Conservation (phyloP, 2,888 invertebrate species). For the Leucophenga maculata region DNA sequence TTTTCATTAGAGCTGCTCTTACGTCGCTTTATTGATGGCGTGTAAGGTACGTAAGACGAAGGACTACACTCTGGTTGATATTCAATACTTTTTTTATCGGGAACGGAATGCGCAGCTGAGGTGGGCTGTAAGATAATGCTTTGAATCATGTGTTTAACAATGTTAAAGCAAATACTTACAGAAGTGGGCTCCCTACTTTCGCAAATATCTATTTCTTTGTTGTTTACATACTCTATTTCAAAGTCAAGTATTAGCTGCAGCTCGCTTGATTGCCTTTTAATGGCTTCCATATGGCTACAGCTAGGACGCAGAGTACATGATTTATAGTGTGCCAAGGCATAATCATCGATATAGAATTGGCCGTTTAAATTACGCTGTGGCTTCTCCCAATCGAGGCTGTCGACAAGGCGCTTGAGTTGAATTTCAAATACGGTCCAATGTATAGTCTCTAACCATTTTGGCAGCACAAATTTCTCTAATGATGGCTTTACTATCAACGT, state of each 20-base stretch:
- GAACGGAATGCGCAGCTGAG: neutral
- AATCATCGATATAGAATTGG: neutral
- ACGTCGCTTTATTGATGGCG: neutral
- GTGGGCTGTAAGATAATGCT: too few relatives aligned
- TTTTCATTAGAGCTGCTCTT: neutral
- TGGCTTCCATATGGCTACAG: neutral
- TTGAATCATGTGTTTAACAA: too few relatives aligned
- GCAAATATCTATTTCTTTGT: too few relatives aligned
- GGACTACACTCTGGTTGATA: neutral
- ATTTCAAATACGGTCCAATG: constrained; percentile 9
- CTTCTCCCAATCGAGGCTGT: neutral
- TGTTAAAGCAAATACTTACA: too few relatives aligned
- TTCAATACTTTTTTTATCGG: neutral
- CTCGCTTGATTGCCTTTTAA: neutral
- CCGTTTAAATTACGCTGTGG: neutral
- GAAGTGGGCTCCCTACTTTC: too few relatives aligned
- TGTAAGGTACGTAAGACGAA: neutral
- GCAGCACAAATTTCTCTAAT: neutral
- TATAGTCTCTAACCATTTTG: neutral
- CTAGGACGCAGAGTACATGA: neutral
- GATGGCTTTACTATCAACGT: neutral
- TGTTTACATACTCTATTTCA: neutral
- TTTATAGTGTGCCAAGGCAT: neutral
- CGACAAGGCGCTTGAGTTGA: neutral
- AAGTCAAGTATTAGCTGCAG: neutral